These are phyloP conservation scores for Siniperca obscura DNA, from an alignment of 2,797 vertebrate genomes.

Conservation along the genomic window DNA sequence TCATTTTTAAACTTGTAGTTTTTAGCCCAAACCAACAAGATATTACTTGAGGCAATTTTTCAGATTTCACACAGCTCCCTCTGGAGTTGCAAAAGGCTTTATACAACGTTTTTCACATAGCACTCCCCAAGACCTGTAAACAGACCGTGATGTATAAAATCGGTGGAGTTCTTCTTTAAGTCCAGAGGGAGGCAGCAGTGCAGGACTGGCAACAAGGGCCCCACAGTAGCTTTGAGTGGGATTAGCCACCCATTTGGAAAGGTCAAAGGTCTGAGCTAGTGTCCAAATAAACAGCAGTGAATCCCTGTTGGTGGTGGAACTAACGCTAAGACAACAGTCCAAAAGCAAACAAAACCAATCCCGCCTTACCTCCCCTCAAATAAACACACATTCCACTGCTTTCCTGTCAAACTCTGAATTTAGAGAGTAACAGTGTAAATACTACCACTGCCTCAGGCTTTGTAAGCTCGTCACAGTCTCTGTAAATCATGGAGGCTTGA, in stretches of 20 bases:
- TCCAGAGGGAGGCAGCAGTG: slow-evolving; percentile 61
- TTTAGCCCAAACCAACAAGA: neutral
- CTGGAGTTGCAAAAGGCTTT: neutral
- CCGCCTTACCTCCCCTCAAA: slow-evolving; percentile 69
- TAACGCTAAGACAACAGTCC: slow-evolving; percentile 75
- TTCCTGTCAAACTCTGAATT: slow-evolving; percentile 54
- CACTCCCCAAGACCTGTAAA: neutral
- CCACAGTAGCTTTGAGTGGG: slow-evolving; percentile 73
- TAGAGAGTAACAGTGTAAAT: slow-evolving; percentile 65
- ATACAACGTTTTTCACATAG: neutral
- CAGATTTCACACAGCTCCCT: neutral
- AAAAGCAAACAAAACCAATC: slow-evolving; percentile 75
- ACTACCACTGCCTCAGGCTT: slow-evolving; percentile 33
- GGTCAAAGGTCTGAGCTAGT: slow-evolving; percentile 77
- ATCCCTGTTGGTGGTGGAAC: slow-evolving; percentile 74
- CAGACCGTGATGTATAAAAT: slow-evolving; percentile 2
- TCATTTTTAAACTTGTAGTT: neutral
- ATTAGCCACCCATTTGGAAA: slow-evolving; percentile 78
- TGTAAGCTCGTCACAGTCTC: slow-evolving; percentile 60
- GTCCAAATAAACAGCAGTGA: slow-evolving; percentile 83
- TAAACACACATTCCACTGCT: slow-evolving; percentile 72
- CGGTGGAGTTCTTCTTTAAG: neutral
- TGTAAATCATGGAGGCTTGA: slow-evolving; percentile 69
- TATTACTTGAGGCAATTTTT: neutral
- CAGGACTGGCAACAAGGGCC: slow-evolving; percentile 21